Evolutionary conservation across 2,797 vertebrate species (phyloP).

Genomic region (Denticeps clupeoides): DNA sequence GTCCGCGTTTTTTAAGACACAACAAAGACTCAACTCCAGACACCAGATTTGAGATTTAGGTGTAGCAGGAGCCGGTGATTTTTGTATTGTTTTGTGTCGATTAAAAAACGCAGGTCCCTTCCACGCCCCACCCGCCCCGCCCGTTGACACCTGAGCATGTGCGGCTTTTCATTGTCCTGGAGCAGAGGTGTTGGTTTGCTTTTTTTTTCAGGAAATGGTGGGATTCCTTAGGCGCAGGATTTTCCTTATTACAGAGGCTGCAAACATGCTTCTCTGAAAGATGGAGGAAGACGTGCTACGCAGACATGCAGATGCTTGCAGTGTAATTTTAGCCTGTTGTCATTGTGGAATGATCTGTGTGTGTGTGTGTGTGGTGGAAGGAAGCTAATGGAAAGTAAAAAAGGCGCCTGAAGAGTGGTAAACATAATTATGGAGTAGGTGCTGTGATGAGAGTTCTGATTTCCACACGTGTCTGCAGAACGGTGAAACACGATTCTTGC

Average conservation of each 20-base stretch:
- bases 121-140: too few relatives aligned
- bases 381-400: conserved; percentile 12
- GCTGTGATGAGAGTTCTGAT: conserved; percentile 18
- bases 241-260: conserved; percentile 39
- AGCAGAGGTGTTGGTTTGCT: conserved; percentile 27
- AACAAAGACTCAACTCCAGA: too few relatives aligned
- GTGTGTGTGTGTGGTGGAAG: conserved; percentile 4
- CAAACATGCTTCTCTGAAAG: conserved; percentile 20
- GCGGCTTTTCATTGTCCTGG: conserved; percentile 10
- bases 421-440: conserved; percentile 35
- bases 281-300: conserved; percentile 28
- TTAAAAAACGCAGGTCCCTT: too few relatives aligned
- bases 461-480: conserved; percentile 3
- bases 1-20: too few relatives aligned
- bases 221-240: conserved; percentile 27
- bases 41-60: too few relatives aligned
- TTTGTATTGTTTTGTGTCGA: too few relatives aligned
- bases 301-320: conserved; percentile 51
- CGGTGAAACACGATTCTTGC: conserved; percentile 19
- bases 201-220: conserved; percentile 41
- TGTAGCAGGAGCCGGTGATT: too few relatives aligned
- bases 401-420: conserved; percentile 22
- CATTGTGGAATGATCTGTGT: conserved; percentile 20
- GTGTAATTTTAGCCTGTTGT: conserved; percentile 47
- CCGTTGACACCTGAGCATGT: too few relatives aligned